Percentiles rank a stretch among this genome's conserved stretches.
These are phyloP conservation scores for Ptilodon capucinus DNA, from an alignment of 2,888 invertebrate genomes.

Conservation along the genomic window DNA sequence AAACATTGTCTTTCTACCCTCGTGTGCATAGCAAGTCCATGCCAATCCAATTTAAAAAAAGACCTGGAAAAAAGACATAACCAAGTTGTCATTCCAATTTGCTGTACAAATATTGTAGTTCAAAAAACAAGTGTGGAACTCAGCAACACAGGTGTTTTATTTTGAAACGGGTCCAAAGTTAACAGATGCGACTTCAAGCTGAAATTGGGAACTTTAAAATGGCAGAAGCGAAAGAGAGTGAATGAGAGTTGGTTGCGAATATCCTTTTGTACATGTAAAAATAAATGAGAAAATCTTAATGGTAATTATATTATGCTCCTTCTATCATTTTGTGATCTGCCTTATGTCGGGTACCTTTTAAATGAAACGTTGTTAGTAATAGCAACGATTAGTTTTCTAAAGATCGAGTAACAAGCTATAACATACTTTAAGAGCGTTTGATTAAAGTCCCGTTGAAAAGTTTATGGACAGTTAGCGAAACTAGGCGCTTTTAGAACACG, in stretches of 20 bases:
- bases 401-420: no score
- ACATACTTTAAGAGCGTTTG: no score
- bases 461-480: no score
- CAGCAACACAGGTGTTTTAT: constrained; percentile 15
- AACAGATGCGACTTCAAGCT: constrained; percentile 1
- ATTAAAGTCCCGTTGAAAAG: no score
- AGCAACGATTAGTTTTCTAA: no score
- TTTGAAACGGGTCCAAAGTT: constrained; percentile 6
- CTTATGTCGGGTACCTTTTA: no score
- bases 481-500: no score
- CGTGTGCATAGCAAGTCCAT: not conserved
- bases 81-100: constrained; percentile 15
- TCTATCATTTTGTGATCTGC: no score
- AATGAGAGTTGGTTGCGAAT: not conserved
- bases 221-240: not conserved
- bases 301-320: no score
- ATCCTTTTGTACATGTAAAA: not conserved
- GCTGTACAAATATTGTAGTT: constrained; percentile 21
- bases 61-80: constrained; percentile 10
- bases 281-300: not conserved
- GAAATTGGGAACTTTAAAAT: not conserved
- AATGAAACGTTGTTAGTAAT: no score
- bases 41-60: not conserved
- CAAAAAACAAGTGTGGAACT: constrained; percentile 21
- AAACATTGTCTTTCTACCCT: no score